These are phyloP conservation scores for Napeogenes sylphis DNA, from an alignment of 2,888 invertebrate species.

Conservation along the genomic window DNA sequence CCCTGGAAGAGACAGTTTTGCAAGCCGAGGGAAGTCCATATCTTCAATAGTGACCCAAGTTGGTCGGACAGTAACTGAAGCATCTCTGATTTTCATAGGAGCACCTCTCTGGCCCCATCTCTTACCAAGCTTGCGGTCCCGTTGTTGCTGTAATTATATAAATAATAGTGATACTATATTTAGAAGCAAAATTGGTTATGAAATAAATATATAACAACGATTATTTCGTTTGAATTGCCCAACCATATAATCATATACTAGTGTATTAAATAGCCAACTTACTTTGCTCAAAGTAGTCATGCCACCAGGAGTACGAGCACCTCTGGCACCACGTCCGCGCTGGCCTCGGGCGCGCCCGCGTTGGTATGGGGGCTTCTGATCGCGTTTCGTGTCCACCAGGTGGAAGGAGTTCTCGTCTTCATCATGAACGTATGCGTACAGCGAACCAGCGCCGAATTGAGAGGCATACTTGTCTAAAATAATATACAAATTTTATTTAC, in stretches of 20 bases:
- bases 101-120: slow-evolving; percentile 91
- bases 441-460: slow-evolving; percentile 95
- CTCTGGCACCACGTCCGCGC: slow-evolving; percentile 84
- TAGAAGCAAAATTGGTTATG: no score
- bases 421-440: slow-evolving; percentile 99
- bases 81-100: slow-evolving; percentile 95
- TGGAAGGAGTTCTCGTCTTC: slow-evolving; percentile 99
- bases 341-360: slow-evolving; percentile 92
- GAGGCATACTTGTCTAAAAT: slow-evolving; percentile 90
- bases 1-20: slow-evolving; percentile 93
- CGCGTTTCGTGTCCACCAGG: slow-evolving; percentile 94
- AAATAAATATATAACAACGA: no score
- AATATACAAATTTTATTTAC: slow-evolving; percentile 6
- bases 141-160: slow-evolving; percentile 78
- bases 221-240: no score
- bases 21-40: slow-evolving; percentile 97
- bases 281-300: slow-evolving; percentile 92
- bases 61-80: slow-evolving; percentile 96
- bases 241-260: neutral
- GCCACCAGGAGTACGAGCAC: slow-evolving; percentile 81
- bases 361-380: slow-evolving; percentile 94
- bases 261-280: neutral
- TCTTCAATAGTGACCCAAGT: slow-evolving; percentile 98
- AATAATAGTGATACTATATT: no score
- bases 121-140: slow-evolving; percentile 88